phyloP scores from a whole-genome alignment of 1,140 invertebrate genomes.

The Capitella teleta region DNA sequence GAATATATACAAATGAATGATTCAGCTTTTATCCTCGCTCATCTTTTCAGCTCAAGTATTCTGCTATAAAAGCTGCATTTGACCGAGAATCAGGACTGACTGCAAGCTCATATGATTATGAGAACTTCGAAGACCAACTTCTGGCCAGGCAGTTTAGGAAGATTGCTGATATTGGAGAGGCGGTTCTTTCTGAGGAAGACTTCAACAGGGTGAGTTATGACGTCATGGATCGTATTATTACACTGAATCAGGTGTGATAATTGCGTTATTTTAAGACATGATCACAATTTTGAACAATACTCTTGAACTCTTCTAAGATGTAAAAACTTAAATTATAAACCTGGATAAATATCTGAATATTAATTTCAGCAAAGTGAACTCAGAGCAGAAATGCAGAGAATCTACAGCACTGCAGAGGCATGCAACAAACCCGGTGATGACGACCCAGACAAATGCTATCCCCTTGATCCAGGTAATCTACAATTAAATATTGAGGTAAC shows the following conservation, averaged over 20 bases:
- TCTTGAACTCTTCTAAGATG: background rate
- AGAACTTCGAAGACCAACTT: constrained; percentile 54
- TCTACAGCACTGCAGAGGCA: constrained; percentile 69
- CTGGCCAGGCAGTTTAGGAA: constrained; percentile 62
- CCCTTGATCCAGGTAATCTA: constrained; percentile 71
- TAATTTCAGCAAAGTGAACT: constrained; percentile 49
- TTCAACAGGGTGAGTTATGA: constrained; percentile 3
- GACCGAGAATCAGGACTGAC: constrained; percentile 17
- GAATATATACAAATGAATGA: background rate
- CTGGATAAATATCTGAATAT: background rate
- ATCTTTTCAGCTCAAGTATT: constrained; percentile 1
- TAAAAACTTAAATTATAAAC: background rate
- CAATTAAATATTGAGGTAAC: too few species aligned
- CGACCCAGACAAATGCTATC: constrained; percentile 48
- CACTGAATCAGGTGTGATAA: background rate
- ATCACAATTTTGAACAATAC: background rate
- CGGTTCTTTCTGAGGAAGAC: constrained; percentile 45
- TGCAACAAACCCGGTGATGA: constrained; percentile 50
- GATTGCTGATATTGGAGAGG: constrained; percentile 62
- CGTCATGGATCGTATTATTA: background rate
- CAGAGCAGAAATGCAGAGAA: constrained; percentile 61
- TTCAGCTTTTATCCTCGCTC: too few species aligned
- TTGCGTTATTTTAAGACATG: background rate
- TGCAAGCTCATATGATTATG: constrained; percentile 44
- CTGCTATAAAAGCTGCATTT: background rate